These are phyloP conservation scores for Strix uralensis DNA, from an alignment of 2,113 vertebrate species.

Conservation along the genomic window DNA sequence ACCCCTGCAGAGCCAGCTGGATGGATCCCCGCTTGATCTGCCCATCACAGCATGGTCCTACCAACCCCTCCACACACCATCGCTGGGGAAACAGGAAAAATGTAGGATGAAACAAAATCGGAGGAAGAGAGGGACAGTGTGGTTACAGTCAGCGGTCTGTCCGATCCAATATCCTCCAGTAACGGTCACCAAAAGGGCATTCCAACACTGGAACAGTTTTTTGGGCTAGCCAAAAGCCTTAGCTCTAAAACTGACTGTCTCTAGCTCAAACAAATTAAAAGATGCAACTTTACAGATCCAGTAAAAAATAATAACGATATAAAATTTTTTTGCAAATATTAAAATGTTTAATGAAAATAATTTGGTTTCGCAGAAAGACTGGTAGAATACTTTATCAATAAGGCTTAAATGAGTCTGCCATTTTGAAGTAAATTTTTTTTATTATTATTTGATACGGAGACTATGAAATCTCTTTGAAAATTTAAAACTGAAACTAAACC, in stretches of 20 bases:
- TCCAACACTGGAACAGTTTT: not conserved
- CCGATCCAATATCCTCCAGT: accelerated
- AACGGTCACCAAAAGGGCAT: accelerated
- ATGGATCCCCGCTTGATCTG: not conserved
- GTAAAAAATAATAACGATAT: not conserved
- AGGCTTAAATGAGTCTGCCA: not conserved
- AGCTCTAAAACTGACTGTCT: not conserved
- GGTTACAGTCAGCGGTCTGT: not conserved
- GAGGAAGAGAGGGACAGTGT: not conserved
- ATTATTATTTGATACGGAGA: not conserved
- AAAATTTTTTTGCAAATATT: not conserved
- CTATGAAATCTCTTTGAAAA: not conserved
- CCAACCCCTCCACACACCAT: not conserved
- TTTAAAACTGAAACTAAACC: not conserved
- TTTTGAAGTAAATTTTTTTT: not conserved
- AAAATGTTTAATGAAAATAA: not conserved
- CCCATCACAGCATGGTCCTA: not conserved
- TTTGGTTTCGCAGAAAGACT: not conserved
- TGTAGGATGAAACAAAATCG: not conserved
- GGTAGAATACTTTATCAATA: not conserved
- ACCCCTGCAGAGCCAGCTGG: not conserved
- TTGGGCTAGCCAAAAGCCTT: not conserved
- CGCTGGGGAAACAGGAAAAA: not conserved
- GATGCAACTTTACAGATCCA: too few relatives aligned
- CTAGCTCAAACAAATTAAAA: not conserved